A percentile compares a stretch with the other conserved stretches of the same genome.
Conservation (phyloP, 2,888 invertebrate genomes). For the Melinopterus prodromus region DNA sequence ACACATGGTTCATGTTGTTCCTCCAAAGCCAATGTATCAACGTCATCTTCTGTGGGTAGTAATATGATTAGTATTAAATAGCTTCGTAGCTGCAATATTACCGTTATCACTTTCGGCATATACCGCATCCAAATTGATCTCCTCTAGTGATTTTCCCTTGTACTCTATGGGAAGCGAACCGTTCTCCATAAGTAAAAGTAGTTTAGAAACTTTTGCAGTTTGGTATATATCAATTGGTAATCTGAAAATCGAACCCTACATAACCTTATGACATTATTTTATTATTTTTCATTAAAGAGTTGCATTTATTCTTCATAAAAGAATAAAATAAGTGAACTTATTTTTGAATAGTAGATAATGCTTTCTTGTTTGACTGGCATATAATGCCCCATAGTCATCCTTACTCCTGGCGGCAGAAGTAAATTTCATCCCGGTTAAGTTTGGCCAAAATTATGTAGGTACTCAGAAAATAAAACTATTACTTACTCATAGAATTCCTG, state of each 20-base stretch:
- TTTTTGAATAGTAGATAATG: background rate
- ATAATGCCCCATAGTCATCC: background rate
- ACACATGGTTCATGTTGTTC: background rate
- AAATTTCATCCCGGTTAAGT: too few relatives aligned
- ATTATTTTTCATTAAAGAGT: background rate
- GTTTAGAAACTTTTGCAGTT: conserved; percentile 45
- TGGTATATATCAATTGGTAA: conserved; percentile 46
- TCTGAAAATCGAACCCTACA: conserved; percentile 29
- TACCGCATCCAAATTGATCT: conserved; percentile 37
- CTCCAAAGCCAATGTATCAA: conserved; percentile 11
- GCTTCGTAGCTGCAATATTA: conserved; percentile 10
- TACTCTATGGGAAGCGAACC: conserved; percentile 39
- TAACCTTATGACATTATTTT: too few relatives aligned
- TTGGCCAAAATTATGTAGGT: too few relatives aligned
- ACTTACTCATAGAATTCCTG: conserved; percentile 41
- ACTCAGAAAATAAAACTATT: background rate
- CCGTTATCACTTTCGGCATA: conserved; percentile 32
- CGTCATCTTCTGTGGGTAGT: background rate
- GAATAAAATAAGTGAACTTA: conserved; percentile 5
- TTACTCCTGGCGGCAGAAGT: too few relatives aligned
- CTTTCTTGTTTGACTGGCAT: background rate
- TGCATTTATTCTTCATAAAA: background rate
- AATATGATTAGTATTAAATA: background rate
- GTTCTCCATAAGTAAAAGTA: conserved; percentile 45
- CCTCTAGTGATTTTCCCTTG: conserved; percentile 38